Conservation (phyloP, 2,888 invertebrate genomes). For the Mayetiola destructor region DNA sequence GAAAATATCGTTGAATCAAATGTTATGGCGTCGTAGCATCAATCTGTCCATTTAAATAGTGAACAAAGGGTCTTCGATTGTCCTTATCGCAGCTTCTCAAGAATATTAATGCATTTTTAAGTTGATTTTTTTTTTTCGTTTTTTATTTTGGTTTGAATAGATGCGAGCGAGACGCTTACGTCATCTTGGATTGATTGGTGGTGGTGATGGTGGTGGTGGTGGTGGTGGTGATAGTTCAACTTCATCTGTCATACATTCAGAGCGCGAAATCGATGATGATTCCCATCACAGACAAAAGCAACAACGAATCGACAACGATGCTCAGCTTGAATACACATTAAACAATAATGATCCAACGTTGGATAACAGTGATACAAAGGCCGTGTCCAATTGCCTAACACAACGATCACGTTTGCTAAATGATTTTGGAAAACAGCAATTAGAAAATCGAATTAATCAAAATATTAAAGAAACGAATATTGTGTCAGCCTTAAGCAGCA, state of each 20-base stretch:
- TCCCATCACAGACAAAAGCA: constrained; percentile 21
- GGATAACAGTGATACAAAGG: neutral
- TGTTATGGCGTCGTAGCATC: too few relatives aligned
- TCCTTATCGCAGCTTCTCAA: too few relatives aligned
- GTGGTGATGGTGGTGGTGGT: neutral
- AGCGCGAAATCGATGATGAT: constrained; percentile 36
- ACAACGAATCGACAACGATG: constrained; percentile 14
- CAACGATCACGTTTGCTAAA: constrained; percentile 18
- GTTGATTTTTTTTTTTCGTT: neutral
- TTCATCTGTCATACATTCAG: neutral
- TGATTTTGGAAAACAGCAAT: constrained; percentile 14
- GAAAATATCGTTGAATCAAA: too few relatives aligned
- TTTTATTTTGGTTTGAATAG: constrained; percentile 13
- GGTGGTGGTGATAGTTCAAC: neutral
- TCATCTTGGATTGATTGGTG: constrained; percentile 17
- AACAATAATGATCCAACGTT: neutral
- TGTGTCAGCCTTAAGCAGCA: neutral
- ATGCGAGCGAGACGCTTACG: constrained; percentile 19
- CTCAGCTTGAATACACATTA: neutral
- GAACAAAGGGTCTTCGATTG: too few relatives aligned
- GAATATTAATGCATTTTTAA: too few relatives aligned
- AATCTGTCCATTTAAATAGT: too few relatives aligned
- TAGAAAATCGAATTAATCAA: constrained; percentile 11
- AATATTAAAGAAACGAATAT: neutral
- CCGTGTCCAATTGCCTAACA: neutral